phyloP scores from a whole-genome alignment of 2,113 vertebrate species.

The Vidua macroura region DNA sequence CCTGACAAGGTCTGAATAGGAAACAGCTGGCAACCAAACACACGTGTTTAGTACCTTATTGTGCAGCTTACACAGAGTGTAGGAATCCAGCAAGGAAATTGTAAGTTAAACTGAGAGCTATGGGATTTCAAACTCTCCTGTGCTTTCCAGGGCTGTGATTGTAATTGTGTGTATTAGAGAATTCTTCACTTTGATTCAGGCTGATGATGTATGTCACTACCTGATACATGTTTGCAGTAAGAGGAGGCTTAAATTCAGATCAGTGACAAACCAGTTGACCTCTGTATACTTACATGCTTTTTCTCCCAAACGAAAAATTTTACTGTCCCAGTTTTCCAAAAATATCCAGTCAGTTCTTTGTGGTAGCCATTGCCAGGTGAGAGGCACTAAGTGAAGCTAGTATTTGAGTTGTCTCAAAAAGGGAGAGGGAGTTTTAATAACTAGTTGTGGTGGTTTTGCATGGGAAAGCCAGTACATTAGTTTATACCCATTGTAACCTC shows the following conservation, averaged over 20 bases:
- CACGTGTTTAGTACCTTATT: background rate
- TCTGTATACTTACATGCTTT: accelerated
- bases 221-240: background rate
- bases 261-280: background rate
- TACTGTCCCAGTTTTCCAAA: background rate
- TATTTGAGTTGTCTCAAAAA: background rate
- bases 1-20: background rate
- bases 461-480: background rate
- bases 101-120: background rate
- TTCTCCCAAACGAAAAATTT: background rate
- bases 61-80: background rate
- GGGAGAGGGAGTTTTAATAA: background rate
- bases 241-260: background rate
- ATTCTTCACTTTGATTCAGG: background rate
- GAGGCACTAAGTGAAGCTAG: background rate
- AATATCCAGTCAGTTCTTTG: background rate
- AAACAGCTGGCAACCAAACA: background rate
- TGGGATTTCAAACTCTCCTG: background rate
- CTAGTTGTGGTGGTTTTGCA: background rate
- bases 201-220: background rate
- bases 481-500: background rate
- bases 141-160: background rate
- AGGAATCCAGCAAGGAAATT: background rate
- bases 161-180: background rate
- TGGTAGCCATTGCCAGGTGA: background rate